A percentile compares a stretch with the other conserved stretches of the same genome.
phyloP scores from a whole-genome alignment of 2,888 invertebrate species.

The Keiferia lycopersicella region DNA sequence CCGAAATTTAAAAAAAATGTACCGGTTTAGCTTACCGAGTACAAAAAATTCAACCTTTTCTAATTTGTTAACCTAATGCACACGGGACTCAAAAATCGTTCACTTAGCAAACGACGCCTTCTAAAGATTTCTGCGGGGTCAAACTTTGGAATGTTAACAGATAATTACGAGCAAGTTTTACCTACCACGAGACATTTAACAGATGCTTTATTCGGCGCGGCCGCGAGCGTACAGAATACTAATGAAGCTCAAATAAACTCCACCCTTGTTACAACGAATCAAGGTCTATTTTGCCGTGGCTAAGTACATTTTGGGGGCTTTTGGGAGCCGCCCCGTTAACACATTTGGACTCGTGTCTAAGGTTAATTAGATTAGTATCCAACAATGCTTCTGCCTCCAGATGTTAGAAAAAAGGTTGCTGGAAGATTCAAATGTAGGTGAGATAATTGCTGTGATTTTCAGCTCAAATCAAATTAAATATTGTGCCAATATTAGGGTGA shows the following conservation, averaged over 20 bases:
- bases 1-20: too few relatives aligned
- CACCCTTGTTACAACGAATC: slow-evolving; percentile 49
- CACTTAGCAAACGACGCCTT: slow-evolving; percentile 38
- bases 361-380: slow-evolving; percentile 79
- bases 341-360: slow-evolving; percentile 78
- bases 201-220: slow-evolving; percentile 79
- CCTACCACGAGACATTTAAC: slow-evolving; percentile 81
- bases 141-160: slow-evolving; percentile 81
- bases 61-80: neutral
- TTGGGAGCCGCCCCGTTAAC: slow-evolving; percentile 71
- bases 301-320: slow-evolving; percentile 46
- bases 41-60: too few relatives aligned
- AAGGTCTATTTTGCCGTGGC: slow-evolving; percentile 52
- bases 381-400: slow-evolving; percentile 62
- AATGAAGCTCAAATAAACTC: slow-evolving; percentile 67
- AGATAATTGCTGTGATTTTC: neutral
- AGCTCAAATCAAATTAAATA: too few relatives aligned
- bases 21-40: too few relatives aligned
- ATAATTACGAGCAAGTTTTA: slow-evolving; percentile 80
- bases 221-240: slow-evolving; percentile 78
- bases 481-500: too few relatives aligned
- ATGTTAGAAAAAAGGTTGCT: slow-evolving; percentile 58
- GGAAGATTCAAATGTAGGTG: neutral
- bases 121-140: slow-evolving; percentile 77
- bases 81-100: neutral